A percentile compares a stretch with the other conserved stretches of the same genome.
These are phyloP conservation scores for Chironomus tepperi DNA, from an alignment of 1,140 invertebrate genomes.

Conservation along the genomic window DNA sequence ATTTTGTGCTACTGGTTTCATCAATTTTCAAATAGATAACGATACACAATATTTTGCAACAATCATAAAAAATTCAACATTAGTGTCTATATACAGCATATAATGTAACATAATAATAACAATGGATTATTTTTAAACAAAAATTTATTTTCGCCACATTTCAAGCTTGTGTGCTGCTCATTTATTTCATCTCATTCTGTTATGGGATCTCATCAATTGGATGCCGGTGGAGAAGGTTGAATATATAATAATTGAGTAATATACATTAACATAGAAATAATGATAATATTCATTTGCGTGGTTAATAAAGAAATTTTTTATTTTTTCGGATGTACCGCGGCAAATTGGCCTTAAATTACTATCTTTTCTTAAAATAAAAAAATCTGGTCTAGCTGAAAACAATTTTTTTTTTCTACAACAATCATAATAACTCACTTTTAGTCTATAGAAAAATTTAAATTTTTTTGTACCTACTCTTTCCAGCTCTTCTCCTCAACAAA, in stretches of 20 bases:
- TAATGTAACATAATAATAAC: too few species aligned
- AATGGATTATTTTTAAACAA: too few species aligned
- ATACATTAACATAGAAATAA: slow-evolving; percentile 14
- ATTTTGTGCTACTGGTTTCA: neutral
- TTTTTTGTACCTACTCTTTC: too few species aligned
- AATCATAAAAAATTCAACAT: slow-evolving; percentile 2
- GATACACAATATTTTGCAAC: neutral
- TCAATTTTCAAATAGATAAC: neutral
- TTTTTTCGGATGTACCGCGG: slow-evolving; percentile 10
- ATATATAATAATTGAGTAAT: neutral
- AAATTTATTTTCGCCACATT: neutral
- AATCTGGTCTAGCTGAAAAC: neutral
- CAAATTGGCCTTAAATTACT: slow-evolving; percentile 8
- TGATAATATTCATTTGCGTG: slow-evolving; percentile 13
- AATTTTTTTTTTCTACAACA: neutral
- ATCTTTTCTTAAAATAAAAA: neutral
- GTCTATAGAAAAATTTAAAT: neutral
- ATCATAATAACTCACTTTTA: slow-evolving; percentile 6
- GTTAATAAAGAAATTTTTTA: slow-evolving; percentile 3
- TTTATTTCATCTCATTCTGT: neutral
- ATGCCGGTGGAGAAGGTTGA: neutral
- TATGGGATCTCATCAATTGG: too few species aligned
- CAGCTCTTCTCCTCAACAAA: neutral
- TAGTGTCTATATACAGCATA: neutral
- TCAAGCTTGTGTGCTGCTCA: neutral